These are phyloP conservation scores for Melanerpes aurifrons DNA, from an alignment of 2,113 vertebrate genomes.

Conservation along the genomic window DNA sequence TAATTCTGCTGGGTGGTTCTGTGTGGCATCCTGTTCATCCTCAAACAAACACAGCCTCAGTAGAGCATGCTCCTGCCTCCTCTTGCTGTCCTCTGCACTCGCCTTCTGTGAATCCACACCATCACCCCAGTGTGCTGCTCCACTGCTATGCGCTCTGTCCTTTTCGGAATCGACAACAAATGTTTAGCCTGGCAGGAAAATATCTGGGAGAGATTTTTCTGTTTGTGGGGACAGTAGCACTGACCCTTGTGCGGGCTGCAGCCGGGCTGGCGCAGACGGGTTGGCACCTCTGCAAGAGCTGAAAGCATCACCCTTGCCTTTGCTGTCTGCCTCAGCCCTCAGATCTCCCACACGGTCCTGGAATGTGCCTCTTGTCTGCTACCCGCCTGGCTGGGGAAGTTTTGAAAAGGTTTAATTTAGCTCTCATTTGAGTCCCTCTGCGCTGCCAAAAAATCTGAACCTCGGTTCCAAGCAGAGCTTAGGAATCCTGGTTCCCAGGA, in stretches of 20 bases:
- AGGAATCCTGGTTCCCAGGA: slow-evolving; percentile 55
- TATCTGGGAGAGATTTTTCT: neutral
- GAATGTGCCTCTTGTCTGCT: slow-evolving; percentile 69
- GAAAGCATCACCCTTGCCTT: slow-evolving; percentile 58
- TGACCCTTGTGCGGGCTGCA: accelerated
- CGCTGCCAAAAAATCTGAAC: slow-evolving; percentile 56
- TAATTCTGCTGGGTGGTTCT: neutral
- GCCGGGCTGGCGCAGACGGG: neutral
- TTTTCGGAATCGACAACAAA: neutral
- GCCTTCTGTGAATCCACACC: neutral
- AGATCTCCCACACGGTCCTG: slow-evolving; percentile 47
- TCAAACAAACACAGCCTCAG: neutral
- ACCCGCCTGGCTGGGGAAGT: slow-evolving; percentile 19
- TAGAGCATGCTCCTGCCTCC: neutral
- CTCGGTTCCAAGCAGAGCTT: slow-evolving; percentile 48
- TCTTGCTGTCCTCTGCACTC: neutral
- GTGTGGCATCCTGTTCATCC: neutral
- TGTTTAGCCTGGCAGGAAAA: neutral
- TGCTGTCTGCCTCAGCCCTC: slow-evolving; percentile 36
- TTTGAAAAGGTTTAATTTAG: slow-evolving; percentile 65
- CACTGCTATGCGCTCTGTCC: neutral
- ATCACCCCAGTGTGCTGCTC: neutral
- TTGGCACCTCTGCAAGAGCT: slow-evolving; percentile 39
- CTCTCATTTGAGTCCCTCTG: slow-evolving; percentile 34
- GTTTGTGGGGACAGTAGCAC: neutral